phyloP scores from a whole-genome alignment of 2,888 invertebrate genomes.

The Ephialtes manifestator region DNA sequence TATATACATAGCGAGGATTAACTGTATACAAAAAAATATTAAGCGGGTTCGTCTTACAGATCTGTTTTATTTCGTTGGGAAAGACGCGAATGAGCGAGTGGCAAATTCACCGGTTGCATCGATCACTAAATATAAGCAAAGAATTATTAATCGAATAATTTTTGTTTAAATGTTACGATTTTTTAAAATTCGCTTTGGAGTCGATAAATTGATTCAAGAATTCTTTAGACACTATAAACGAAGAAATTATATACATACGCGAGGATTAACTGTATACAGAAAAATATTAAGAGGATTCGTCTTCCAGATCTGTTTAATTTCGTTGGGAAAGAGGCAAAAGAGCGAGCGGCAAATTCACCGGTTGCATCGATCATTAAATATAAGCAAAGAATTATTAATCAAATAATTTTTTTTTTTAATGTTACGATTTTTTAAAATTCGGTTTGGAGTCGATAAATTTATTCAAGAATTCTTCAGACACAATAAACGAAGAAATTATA shows the following conservation, averaged over 20 bases:
- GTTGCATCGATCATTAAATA: neutral
- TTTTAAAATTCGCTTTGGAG: neutral
- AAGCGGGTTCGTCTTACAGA: constrained; percentile 35
- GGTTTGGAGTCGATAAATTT: no score
- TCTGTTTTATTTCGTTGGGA: no score
- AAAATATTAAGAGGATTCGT: no score
- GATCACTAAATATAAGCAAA: neutral
- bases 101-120: neutral
- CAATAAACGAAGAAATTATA: neutral
- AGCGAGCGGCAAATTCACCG: constrained; percentile 32
- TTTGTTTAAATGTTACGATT: constrained; percentile 1
- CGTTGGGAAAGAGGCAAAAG: no score
- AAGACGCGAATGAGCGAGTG: no score
- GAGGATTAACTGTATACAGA: constrained; percentile 2
- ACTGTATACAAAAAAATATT: constrained; percentile 18
- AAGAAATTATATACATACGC: neutral
- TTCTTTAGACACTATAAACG: neutral
- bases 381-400: no score
- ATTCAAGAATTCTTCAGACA: neutral
- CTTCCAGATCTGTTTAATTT: no score
- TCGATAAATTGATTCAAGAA: neutral
- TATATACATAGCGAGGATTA: neutral
- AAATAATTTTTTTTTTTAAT: constrained; percentile 1
- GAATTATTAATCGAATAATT: constrained; percentile 11
- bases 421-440: neutral